Evolutionary conservation across 1,140 invertebrate genomes (phyloP).

Genomic region (Matsumurasca onukii): DNA sequence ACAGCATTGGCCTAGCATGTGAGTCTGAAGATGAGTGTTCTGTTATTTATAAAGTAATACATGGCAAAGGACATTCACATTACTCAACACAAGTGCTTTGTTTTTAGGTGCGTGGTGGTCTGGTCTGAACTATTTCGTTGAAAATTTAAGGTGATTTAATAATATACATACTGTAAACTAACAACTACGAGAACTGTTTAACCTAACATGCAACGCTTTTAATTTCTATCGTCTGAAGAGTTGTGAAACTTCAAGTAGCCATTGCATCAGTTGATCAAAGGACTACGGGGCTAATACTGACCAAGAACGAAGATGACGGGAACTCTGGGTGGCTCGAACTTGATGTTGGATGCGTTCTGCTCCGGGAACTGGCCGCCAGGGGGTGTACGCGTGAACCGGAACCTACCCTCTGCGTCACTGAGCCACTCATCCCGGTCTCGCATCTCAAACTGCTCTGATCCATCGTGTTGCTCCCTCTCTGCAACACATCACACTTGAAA

Average conservation of each 20-base stretch:
- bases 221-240: no score
- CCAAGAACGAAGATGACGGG: conserved; percentile 86
- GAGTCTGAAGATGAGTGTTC: no score
- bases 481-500: no score
- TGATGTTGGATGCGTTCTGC: conserved; percentile 74
- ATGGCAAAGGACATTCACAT: no score
- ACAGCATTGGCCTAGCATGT: no score
- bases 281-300: conserved; percentile 49
- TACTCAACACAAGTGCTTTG: no score
- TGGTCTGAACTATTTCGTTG: no score
- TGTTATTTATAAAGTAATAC: no score
- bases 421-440: conserved; percentile 47
- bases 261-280: background rate
- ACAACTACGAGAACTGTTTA: background rate
- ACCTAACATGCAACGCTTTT: background rate
- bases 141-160: background rate
- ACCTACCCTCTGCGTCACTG: conserved; percentile 51
- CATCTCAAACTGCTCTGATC: conserved; percentile 67
- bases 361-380: conserved; percentile 65
- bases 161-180: background rate
- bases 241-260: no score
- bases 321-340: conserved; percentile 78
- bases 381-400: conserved; percentile 56
- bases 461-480: conserved; percentile 68
- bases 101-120: no score